A percentile compares a stretch with the other conserved stretches of the same genome.
Conservation (phyloP, 2,888 invertebrate species). For the Odontocolon sp. region DNA sequence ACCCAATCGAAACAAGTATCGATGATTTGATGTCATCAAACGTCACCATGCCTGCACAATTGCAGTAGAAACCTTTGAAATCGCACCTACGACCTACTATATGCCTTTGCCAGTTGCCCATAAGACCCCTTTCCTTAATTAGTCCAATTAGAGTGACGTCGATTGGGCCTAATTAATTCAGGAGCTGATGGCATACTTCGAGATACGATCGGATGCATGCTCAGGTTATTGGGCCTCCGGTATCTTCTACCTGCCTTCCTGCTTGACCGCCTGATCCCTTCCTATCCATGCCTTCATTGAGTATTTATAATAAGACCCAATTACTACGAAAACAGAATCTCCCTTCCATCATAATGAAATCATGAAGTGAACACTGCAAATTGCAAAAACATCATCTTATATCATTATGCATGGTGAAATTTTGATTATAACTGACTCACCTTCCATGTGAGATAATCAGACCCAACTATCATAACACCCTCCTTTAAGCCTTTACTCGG, state of each 20-base stretch:
- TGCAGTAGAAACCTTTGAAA: neutral
- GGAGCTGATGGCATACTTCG: conserved; percentile 50
- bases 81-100: conserved; percentile 25
- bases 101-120: neutral
- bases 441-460: too few relatives aligned
- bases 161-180: conserved; percentile 74
- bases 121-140: conserved; percentile 67
- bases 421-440: too few relatives aligned
- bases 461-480: too few relatives aligned
- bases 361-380: too few relatives aligned
- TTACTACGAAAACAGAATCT: conserved; percentile 45
- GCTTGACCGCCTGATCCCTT: conserved; percentile 8
- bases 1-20: conserved; percentile 31
- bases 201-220: conserved; percentile 52
- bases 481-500: too few relatives aligned
- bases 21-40: conserved; percentile 25
- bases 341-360: conserved; percentile 10
- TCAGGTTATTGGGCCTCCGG: conserved; percentile 24
- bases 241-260: conserved; percentile 20
- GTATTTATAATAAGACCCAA: conserved; percentile 53
- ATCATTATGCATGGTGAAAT: too few relatives aligned
- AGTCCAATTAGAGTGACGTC: conserved; percentile 74
- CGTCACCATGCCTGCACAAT: too few relatives aligned
- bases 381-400: too few relatives aligned
- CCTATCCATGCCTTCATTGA: conserved; percentile 19